Base-by-base conservation (phyloP, 53 echinoderm and acorn worm species). In the Holothuria scabra region DNA sequence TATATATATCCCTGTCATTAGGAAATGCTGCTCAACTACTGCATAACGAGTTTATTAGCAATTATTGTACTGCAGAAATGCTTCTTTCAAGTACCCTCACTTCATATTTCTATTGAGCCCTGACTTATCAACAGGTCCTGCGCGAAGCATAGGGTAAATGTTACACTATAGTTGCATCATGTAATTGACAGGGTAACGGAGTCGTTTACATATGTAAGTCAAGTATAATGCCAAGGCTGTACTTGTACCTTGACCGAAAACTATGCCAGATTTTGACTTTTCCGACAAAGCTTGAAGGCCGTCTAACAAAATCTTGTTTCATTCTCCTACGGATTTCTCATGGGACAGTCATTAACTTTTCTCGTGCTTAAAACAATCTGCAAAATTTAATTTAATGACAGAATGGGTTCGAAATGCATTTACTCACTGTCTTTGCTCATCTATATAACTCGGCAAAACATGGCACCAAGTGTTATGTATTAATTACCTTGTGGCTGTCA, bases 271-370 rank as follows among this genome's bases (percentile, higher is more conserved):
- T 21, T 72, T 72, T 72, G 72, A 72, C 72, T 72, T 72, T 72
- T 72, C 72, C 72, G 72, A 19, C 23, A 44, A 48, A 72, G 24
- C 48, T 72, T 72, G 72, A 72, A 72, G 72, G 72, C 72, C 72
- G 72, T 72, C 72, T 72, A 44, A 28, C 72, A 72, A 72, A 72
- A 24, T 72, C 48, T 72, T 48, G 37, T 44, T 28, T 72, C 34
- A 46, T 48, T 26, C n/a, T 72, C 72, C 48, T n/a, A 48, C 20
- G 25, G 72, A 72, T 48, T 46, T 72, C 72, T 72, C 72, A 11
- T 72, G 72, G 72, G 72, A 72, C 72, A 21, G 72, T 72, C 72
- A 72, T 72, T 72, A 72, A 72, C 72, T 72, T 72, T 72, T n/a
- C 44, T 14, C 49, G 37, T 72, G 72, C 48, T 72, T 72, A 72